Percentiles rank a stretch among this genome's conserved stretches.
These are phyloP conservation scores for Myiopsitta monachus DNA, from an alignment of 2,113 vertebrate genomes.

Conservation along the genomic window DNA sequence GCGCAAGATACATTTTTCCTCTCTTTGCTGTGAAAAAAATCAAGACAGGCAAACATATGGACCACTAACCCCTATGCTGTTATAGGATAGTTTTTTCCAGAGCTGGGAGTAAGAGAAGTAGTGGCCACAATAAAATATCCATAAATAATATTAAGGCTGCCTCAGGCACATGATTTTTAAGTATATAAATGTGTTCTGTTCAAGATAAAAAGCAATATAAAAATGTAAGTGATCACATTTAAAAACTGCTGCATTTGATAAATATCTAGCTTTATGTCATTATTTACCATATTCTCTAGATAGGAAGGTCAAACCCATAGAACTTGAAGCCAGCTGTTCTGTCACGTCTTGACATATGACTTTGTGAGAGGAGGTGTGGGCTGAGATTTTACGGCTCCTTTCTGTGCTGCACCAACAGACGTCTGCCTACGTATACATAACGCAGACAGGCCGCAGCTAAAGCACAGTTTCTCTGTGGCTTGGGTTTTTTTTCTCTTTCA, in stretches of 20 bases:
- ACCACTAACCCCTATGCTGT: neutral
- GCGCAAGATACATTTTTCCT: neutral
- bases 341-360: neutral
- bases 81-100: neutral
- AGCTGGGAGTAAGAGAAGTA: neutral
- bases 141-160: neutral
- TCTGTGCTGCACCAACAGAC: neutral
- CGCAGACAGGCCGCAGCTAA: neutral
- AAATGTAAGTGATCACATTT: neutral
- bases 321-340: neutral
- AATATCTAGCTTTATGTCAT: neutral
- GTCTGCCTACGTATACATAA: neutral
- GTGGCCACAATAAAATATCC: neutral
- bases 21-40: neutral
- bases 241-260: neutral
- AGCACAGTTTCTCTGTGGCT: neutral
- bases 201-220: neutral
- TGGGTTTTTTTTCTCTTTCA: neutral
- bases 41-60: neutral
- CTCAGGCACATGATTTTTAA: neutral
- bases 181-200: neutral
- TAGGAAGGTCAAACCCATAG: constrained; percentile 6
- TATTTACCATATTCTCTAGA: neutral
- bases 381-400: neutral
- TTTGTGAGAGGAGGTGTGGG: neutral